Evolutionary conservation across 2,113 vertebrate species (phyloP).

Genomic region (Alaudala cheleensis): DNA sequence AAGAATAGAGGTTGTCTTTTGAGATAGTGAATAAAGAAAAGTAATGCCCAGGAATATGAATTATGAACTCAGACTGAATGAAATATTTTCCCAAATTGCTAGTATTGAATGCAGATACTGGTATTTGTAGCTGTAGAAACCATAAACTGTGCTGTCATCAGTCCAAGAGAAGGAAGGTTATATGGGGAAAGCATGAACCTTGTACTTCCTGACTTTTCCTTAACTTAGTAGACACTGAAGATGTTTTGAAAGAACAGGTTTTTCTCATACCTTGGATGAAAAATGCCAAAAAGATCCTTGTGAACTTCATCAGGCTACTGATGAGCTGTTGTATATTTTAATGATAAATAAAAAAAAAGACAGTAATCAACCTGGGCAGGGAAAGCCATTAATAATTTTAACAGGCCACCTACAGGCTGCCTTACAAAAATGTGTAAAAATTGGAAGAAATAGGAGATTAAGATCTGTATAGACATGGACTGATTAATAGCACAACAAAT

Average conservation of each 20-base stretch:
- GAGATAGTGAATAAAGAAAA: background rate
- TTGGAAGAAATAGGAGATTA: background rate
- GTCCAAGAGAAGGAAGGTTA: background rate
- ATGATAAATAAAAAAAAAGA: background rate
- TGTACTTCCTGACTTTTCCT: background rate
- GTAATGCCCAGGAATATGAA: background rate
- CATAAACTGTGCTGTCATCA: background rate
- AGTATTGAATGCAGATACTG: background rate
- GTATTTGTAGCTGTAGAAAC: background rate
- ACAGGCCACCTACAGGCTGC: background rate
- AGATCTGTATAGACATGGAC: background rate
- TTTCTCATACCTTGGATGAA: background rate
- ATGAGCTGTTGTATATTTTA: conserved; percentile 3
- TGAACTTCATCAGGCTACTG: background rate
- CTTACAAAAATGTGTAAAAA: background rate
- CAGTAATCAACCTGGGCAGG: background rate
- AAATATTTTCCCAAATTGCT: background rate
- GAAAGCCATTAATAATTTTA: background rate
- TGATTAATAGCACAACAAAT: background rate
- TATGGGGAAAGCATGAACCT: background rate
- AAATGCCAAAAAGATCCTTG: background rate
- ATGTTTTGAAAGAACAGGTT: background rate
- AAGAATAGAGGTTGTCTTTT: background rate
- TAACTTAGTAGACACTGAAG: background rate
- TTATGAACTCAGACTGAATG: background rate